phyloP scores from a whole-genome alignment of 2,113 vertebrate species.

The Brachyistius frenatus region DNA sequence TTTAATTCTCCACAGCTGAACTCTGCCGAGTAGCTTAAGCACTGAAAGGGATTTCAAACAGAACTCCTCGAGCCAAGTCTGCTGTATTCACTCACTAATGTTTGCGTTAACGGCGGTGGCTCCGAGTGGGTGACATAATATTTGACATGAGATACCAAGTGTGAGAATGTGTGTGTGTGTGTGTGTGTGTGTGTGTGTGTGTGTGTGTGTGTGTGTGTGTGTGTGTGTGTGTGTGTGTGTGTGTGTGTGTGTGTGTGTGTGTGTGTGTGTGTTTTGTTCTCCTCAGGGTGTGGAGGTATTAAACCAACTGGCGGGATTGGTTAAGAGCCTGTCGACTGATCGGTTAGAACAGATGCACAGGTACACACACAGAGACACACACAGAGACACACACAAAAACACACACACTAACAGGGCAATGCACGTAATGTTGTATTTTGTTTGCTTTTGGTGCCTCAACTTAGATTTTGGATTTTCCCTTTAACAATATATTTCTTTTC shows the following conservation, averaged over 20 bases:
- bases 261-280: conserved; percentile 58
- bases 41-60: conserved; percentile 38
- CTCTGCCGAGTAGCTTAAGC: conserved; percentile 26
- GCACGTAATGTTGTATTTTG: too few species aligned
- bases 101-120: conserved; percentile 47
- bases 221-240: conserved; percentile 20
- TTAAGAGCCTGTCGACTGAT: conserved; percentile 86
- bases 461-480: too few species aligned
- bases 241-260: conserved; percentile 30
- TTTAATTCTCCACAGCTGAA: conserved; percentile 50
- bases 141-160: conserved; percentile 75
- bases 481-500: too few species aligned
- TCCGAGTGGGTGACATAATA: conserved; percentile 61
- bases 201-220: conserved; percentile 41
- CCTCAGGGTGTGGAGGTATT: conserved; percentile 85
- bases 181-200: conserved; percentile 38
- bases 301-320: conserved; percentile 88
- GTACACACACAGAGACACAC: conserved; percentile 82
- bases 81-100: conserved; percentile 64
- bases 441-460: too few species aligned
- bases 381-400: conserved; percentile 78
- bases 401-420: conserved; percentile 25
- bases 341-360: conserved; percentile 92
- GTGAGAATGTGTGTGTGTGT: conserved; percentile 46
- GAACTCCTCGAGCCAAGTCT: conserved; percentile 37